Evolutionary conservation across 2,888 invertebrate genomes (phyloP).

Genomic region (Itoplectis maculator): DNA sequence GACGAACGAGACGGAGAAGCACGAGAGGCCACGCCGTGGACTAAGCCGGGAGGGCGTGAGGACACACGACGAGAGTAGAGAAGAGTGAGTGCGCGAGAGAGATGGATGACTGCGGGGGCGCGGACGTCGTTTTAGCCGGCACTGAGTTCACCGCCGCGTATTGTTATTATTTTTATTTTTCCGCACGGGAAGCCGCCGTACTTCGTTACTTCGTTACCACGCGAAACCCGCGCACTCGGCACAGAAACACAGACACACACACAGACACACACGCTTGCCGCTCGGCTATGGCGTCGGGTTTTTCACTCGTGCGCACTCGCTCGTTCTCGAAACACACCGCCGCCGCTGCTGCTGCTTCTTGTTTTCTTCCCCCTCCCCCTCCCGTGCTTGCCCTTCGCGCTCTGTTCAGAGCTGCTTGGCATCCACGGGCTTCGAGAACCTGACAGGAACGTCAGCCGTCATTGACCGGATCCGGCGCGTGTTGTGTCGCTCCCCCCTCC

Average conservation of each 20-base stretch:
- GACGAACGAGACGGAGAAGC: constrained; percentile 1
- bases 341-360: constrained; percentile 18
- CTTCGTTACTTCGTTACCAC: constrained; percentile 17
- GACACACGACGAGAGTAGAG: neutral
- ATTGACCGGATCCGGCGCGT: constrained; percentile 43
- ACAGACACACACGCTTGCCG: neutral
- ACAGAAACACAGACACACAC: too few species aligned
- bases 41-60: neutral
- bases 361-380: constrained; percentile 27
- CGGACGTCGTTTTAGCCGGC: constrained; percentile 71
- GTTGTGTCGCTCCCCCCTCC: constrained; percentile 38
- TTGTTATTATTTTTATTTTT: constrained; percentile 59
- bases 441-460: constrained; percentile 57
- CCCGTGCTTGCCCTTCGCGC: neutral
- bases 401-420: too few species aligned
- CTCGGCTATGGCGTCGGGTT: neutral
- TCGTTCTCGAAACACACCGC: constrained; percentile 28
- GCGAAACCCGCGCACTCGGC: neutral
- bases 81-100: too few species aligned
- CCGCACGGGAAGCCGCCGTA: neutral
- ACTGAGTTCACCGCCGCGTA: constrained; percentile 74
- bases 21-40: neutral
- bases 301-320: constrained; percentile 2
- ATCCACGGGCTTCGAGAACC: constrained; percentile 11
- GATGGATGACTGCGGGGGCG: constrained; percentile 61